Base-by-base conservation (phyloP, 2,113 vertebrate genomes). In the Nycticryphes semicollaris region DNA sequence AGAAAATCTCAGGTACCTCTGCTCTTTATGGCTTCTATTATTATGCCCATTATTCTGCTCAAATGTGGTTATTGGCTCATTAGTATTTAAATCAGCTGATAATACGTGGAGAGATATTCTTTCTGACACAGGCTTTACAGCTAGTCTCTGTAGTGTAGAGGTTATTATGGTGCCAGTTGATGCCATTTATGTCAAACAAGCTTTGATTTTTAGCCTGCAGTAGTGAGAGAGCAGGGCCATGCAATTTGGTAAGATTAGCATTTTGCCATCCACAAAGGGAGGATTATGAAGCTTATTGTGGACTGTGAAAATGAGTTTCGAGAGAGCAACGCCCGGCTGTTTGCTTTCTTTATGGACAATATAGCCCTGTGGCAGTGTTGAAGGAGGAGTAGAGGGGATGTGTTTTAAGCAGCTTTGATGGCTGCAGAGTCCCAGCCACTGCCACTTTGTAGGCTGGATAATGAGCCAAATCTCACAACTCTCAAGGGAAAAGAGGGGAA, bases 51-150 rank as follows among this genome's bases (percentile, higher is more conserved):
- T 96, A 89, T 94, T 94, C 89, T 39, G 50, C 79, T 89, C 92
- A 39, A 39, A 83, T 17, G 77, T 30, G 87, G 93, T 95, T 93
- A 87, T 93, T 82, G 90, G 68, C 63, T 93, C 96, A 82, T 95
- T 95, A 94, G 94, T 85, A 87, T 96, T 97, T 93, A 95, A 97
- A 97, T 94, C 96, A 95, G 93, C 94, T 81, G 96, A 53, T 93
- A 74, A 92, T 56, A 33, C 7, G 1, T 50, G 66, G 24, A 83
- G 64, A 93, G 89, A 8, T 11, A 18, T 62, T 74, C 70, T 85
- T 83, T 54, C 73, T 35, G 90, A 86, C 91, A 73, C 51, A 30
- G 64, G 59, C 73, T 92, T 53, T 81, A 25, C 91, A 78, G 88
- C 89, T 59, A 76, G 56, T 33, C 89, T 57, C 53, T 10, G 73